Percentiles rank a stretch among this genome's conserved stretches.
Evolutionary conservation across 2,113 vertebrate species (phyloP).

Genomic region (Tonatia bakeri): DNA sequence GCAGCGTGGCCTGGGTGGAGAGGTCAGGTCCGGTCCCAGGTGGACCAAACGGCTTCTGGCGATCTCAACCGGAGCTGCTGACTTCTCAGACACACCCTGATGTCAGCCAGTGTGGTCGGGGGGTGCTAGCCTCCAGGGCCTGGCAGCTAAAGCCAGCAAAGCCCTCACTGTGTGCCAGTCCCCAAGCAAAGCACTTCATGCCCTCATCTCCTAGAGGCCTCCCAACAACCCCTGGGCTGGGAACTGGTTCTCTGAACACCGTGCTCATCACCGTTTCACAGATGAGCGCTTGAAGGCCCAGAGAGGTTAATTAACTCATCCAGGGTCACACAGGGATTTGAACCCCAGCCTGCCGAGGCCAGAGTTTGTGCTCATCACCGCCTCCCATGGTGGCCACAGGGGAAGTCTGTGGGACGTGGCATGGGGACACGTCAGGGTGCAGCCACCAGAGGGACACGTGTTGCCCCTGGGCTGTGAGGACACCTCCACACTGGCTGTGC

Average conservation of each 20-base stretch:
- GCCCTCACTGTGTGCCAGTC: background rate
- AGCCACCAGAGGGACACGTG: accelerated
- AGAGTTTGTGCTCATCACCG: accelerated
- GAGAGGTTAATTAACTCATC: background rate
- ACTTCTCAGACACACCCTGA: background rate
- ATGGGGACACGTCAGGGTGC: accelerated
- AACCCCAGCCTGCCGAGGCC: background rate
- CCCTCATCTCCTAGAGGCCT: accelerated
- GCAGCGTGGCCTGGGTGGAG: accelerated
- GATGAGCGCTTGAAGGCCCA: background rate
- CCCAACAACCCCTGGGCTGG: accelerated
- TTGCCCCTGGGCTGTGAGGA: background rate
- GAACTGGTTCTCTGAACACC: too few species aligned
- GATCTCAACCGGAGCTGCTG: background rate
- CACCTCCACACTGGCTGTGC: background rate
- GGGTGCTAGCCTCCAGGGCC: too few species aligned
- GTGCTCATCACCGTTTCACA: background rate
- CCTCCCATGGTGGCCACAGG: accelerated
- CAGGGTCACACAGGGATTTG: background rate
- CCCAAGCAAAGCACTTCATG: background rate
- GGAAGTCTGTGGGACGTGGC: accelerated
- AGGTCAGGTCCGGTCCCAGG: background rate
- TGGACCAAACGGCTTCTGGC: accelerated
- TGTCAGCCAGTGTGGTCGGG: accelerated
- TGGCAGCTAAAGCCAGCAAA: background rate